Percentiles rank a stretch among this genome's conserved stretches.
phyloP scores from a whole-genome alignment of 2,888 invertebrate genomes.

The Brenthis ino region DNA sequence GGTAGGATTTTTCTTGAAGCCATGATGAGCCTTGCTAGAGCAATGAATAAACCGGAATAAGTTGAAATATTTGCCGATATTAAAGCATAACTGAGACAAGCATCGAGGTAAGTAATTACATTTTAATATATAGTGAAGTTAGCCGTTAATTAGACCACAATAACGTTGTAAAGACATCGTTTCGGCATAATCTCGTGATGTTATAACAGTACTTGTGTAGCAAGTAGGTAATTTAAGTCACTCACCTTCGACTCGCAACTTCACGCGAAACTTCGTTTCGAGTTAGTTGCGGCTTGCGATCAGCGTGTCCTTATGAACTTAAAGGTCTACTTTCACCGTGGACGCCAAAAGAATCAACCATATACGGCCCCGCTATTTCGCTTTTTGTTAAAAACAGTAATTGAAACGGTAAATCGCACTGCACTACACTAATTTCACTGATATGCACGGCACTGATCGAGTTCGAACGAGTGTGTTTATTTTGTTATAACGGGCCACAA shows the following conservation, averaged over 20 bases:
- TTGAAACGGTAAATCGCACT: slow-evolving; percentile 76
- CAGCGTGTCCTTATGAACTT: slow-evolving; percentile 78
- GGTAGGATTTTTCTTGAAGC: too few species aligned
- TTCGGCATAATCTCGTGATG: not conserved
- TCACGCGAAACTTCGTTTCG: slow-evolving; percentile 72
- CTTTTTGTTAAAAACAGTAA: slow-evolving; percentile 77
- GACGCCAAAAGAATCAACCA: slow-evolving; percentile 70
- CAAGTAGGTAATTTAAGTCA: slow-evolving; percentile 67
- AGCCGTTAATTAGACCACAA: slow-evolving; percentile 7
- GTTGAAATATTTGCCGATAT: too few species aligned
- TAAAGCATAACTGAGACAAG: too few species aligned
- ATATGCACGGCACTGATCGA: slow-evolving; percentile 64
- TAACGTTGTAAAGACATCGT: slow-evolving; percentile 6
- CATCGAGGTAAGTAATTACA: not conserved
- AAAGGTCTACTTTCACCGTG: slow-evolving; percentile 80
- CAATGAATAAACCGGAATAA: too few species aligned
- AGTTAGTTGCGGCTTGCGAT: slow-evolving; percentile 70
- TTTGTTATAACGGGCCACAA: slow-evolving; percentile 58
- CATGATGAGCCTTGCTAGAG: too few species aligned
- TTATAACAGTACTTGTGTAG: slow-evolving; percentile 62
- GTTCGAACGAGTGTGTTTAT: slow-evolving; percentile 51
- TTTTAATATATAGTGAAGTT: slow-evolving; percentile 9
- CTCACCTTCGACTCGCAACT: slow-evolving; percentile 73
- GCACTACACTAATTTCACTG: slow-evolving; percentile 58
- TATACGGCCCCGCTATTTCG: slow-evolving; percentile 66